Conservation (phyloP, 2,888 invertebrate species). For the Chrysopilus asiliformis region DNA sequence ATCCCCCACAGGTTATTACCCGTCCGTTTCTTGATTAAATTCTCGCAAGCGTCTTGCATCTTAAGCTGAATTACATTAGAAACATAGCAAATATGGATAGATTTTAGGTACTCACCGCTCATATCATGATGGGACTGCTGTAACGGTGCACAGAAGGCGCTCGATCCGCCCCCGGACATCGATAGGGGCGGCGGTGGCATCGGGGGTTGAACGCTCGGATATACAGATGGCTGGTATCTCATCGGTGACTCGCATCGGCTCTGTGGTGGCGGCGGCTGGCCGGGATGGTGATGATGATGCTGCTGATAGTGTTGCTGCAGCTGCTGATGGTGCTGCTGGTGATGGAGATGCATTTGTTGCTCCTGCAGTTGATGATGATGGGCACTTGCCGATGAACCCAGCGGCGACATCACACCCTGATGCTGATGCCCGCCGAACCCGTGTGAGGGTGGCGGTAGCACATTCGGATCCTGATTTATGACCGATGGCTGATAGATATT, state of each 20-base stretch:
- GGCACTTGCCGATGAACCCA: slow-evolving; percentile 16
- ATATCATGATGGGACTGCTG: slow-evolving; percentile 20
- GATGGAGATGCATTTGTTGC: slow-evolving; percentile 8
- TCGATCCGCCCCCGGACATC: slow-evolving; percentile 25
- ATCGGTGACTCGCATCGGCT: slow-evolving; percentile 13
- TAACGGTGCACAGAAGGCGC: slow-evolving; percentile 35
- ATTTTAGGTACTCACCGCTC: slow-evolving; percentile 19
- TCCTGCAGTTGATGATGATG: slow-evolving; percentile 19
- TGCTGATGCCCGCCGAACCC: too few species aligned
- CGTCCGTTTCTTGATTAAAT: too few species aligned
- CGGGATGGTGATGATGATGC: slow-evolving; percentile 8
- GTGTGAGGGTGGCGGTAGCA: too few species aligned
- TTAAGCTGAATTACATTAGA: too few species aligned
- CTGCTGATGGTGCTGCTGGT: slow-evolving; percentile 7
- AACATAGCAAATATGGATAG: too few species aligned
- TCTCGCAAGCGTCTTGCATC: too few species aligned
- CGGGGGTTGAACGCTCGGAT: slow-evolving; percentile 13
- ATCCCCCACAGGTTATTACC: too few species aligned
- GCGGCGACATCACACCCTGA: slow-evolving; percentile 3
- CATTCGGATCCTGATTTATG: too few species aligned
- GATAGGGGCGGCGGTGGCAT: slow-evolving; percentile 23
- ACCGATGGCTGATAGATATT: too few species aligned
- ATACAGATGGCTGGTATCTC: slow-evolving; percentile 8
- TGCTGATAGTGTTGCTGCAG: slow-evolving; percentile 6
- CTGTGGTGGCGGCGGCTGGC: slow-evolving; percentile 8